These are phyloP conservation scores for Leptarthrus brevirostris DNA, from an alignment of 2,888 invertebrate genomes.

Conservation along the genomic window DNA sequence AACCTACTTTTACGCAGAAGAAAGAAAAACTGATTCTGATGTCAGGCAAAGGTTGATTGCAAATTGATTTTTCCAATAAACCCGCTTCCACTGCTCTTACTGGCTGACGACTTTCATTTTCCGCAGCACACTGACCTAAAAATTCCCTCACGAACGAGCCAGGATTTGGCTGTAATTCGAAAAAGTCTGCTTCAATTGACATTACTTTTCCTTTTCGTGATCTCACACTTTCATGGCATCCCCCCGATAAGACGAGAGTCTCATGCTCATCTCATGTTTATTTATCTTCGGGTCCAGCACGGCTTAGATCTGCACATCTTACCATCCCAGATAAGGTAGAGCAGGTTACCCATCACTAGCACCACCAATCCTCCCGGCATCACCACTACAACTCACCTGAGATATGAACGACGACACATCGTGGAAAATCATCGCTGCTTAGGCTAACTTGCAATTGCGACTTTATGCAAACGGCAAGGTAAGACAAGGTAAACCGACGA, in stretches of 20 bases:
- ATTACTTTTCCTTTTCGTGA: conserved; percentile 39
- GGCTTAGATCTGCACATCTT: not conserved
- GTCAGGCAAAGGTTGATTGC: conserved; percentile 34
- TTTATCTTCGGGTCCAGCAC: conserved; percentile 15
- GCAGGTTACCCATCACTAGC: too few relatives aligned
- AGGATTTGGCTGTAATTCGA: conserved; percentile 10
- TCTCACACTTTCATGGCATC: conserved; percentile 12
- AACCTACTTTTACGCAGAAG: too few relatives aligned
- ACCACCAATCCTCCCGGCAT: too few relatives aligned
- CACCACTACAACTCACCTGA: too few relatives aligned
- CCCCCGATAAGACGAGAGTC: conserved; percentile 5
- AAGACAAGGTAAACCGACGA: not conserved
- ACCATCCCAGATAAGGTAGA: not conserved
- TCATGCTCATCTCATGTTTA: conserved; percentile 29
- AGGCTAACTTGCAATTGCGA: not conserved
- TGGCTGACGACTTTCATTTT: conserved; percentile 35
- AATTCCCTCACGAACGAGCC: not conserved
- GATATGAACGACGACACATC: not conserved
- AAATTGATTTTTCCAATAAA: conserved; percentile 26
- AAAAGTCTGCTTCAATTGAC: conserved; percentile 1
- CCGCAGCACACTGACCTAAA: conserved; percentile 37
- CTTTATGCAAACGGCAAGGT: not conserved
- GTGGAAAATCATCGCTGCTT: conserved; percentile 27
- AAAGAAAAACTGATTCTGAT: too few relatives aligned
- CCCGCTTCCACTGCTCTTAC: not conserved